These are phyloP conservation scores for Enteromius mattozi DNA, from an alignment of 2,797 vertebrate genomes.

Conservation along the genomic window DNA sequence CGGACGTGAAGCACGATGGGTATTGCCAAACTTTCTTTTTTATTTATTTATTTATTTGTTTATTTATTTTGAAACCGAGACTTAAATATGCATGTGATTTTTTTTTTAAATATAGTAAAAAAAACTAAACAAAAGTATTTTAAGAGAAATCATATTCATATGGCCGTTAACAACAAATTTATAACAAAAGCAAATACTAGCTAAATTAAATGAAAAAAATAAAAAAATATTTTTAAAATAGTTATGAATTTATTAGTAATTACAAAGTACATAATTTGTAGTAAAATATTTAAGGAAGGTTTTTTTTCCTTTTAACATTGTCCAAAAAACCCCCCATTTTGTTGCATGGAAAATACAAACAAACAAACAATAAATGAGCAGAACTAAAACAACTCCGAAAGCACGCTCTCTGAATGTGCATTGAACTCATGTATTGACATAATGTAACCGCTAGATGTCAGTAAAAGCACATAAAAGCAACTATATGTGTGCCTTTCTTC, in stretches of 20 bases:
- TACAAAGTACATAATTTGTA: background rate
- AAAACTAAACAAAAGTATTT: background rate
- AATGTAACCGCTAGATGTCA: conserved; percentile 39
- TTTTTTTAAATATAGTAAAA: background rate
- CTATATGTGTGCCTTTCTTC: background rate
- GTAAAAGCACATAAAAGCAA: background rate
- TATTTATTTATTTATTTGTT: background rate
- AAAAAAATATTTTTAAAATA: background rate
- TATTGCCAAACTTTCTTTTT: background rate
- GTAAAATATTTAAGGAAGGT: background rate
- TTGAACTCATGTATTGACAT: background rate
- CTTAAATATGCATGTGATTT: too few relatives aligned
- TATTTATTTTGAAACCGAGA: too few relatives aligned
- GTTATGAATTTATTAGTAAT: background rate
- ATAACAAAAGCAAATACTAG: background rate
- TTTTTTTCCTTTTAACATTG: background rate
- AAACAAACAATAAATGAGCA: background rate
- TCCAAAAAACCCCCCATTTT: background rate
- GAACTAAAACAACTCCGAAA: background rate
- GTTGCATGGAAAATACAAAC: background rate
- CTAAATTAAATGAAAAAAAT: background rate
- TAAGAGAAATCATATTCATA: background rate
- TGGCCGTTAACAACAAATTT: background rate
- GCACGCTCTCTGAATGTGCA: background rate
- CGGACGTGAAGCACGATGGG: background rate